These are phyloP conservation scores for Apostichopus japonicus DNA, from an alignment of 35 echinoderm and acorn worm species.

Conservation along the genomic window DNA sequence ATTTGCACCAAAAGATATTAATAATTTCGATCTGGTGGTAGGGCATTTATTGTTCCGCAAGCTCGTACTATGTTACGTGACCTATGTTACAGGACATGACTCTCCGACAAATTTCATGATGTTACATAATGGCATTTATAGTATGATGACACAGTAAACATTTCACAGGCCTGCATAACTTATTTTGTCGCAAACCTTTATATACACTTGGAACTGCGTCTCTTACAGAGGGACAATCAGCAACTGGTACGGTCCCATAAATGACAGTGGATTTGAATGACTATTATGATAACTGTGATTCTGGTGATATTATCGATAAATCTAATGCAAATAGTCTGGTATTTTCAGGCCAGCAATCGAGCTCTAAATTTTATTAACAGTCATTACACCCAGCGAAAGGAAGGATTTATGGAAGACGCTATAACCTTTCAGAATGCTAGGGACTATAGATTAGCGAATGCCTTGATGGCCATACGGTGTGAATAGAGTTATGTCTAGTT, in stretches of 20 bases:
- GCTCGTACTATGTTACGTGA: no score
- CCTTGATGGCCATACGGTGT: constrained; percentile 74
- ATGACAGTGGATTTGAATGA: constrained; percentile 6
- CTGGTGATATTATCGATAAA: background rate
- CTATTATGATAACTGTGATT: background rate
- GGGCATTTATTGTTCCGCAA: no score
- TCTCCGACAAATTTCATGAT: no score
- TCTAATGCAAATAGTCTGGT: constrained; percentile 44
- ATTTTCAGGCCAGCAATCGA: constrained; percentile 23
- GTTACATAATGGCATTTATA: no score
- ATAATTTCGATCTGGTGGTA: no score
- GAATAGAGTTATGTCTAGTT: constrained; percentile 84
- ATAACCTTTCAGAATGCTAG: constrained; percentile 52
- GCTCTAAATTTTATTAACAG: constrained; percentile 87
- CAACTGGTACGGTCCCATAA: constrained; percentile 3
- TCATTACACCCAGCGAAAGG: constrained; percentile 89
- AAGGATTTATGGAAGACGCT: constrained; percentile 36
- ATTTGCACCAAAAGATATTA: no score
- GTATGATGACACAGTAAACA: no score
- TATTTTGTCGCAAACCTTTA: no score
- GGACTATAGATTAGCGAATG: constrained; percentile 46
- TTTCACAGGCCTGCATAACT: no score
- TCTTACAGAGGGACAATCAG: background rate
- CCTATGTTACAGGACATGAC: no score
- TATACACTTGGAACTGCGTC: background rate